phyloP scores from a whole-genome alignment of 2,888 invertebrate genomes.

The Mechanitis messenoides region DNA sequence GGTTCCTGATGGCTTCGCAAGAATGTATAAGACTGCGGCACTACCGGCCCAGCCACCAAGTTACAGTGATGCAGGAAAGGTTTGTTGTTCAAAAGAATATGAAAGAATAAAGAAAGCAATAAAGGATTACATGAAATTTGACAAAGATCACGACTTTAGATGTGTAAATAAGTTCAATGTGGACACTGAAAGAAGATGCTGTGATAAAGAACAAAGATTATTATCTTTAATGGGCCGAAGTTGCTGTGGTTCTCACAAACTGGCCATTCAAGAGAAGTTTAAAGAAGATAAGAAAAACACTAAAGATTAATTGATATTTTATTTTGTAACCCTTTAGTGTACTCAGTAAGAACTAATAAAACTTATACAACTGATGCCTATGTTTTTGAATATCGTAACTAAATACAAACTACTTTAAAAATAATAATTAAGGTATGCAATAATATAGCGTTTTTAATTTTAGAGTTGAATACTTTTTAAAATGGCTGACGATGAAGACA shows the following conservation, averaged over 20 bases:
- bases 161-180: constrained; percentile 62
- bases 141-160: constrained; percentile 58
- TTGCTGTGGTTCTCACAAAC: constrained; percentile 65
- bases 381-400: constrained; percentile 17
- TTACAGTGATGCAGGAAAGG: constrained; percentile 62
- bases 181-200: constrained; percentile 65
- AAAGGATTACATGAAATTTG: constrained; percentile 58
- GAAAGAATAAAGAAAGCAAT: constrained; percentile 66
- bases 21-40: constrained; percentile 62
- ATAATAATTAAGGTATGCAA: no score
- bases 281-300: constrained; percentile 42
- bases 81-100: constrained; percentile 68
- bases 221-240: constrained; percentile 53
- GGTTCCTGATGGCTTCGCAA: constrained; percentile 65
- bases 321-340: constrained; percentile 67
- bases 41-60: constrained; percentile 53
- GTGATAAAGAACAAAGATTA: constrained; percentile 62
- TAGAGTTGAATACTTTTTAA: constrained; percentile 4
- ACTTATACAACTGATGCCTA: constrained; percentile 35
- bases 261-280: constrained; percentile 58
- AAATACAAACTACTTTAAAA: not conserved
- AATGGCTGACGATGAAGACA: constrained; percentile 60
- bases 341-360: constrained; percentile 37
- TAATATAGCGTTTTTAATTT: constrained; percentile 1
- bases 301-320: constrained; percentile 53